A percentile compares a stretch with the other conserved stretches of the same genome.
Evolutionary conservation across 2,113 vertebrate species (phyloP).

Genomic region (Oncorhynchus kisutch): DNA sequence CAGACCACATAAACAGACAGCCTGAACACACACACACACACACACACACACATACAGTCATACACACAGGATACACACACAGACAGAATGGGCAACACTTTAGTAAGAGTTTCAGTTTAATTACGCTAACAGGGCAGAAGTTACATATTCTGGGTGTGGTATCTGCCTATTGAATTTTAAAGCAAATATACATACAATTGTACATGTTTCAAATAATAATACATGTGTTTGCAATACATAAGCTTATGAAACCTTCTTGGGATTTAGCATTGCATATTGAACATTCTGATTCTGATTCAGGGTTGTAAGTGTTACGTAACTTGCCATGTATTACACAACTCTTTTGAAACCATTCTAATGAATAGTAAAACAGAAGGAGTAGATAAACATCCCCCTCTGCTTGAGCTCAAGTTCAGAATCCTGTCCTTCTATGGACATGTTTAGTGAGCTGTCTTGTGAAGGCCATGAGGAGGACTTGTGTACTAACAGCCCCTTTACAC

Average conservation of each 20-base stretch:
- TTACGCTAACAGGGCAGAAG: neutral
- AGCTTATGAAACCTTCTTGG: neutral
- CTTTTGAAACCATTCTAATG: neutral
- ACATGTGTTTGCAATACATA: neutral
- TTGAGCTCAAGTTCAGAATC: neutral
- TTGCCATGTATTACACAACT: neutral
- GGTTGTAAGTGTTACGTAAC: neutral
- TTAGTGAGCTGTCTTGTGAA: neutral
- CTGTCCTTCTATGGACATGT: neutral
- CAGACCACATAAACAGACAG: conserved; percentile 70
- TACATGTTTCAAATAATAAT: neutral
- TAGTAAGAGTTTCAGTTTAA: conserved; percentile 47
- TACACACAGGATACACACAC: conserved; percentile 50
- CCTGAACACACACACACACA: conserved; percentile 31
- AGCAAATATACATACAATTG: neutral
- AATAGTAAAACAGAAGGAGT: neutral
- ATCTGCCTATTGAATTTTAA: too few relatives aligned
- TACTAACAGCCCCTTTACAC: neutral
- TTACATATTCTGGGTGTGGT: neutral
- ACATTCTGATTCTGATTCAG: neutral
- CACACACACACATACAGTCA: conserved; percentile 16
- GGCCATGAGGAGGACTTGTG: neutral
- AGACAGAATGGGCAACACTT: conserved; percentile 62
- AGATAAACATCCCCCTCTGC: neutral
- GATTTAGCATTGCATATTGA: neutral